Evolutionary conservation across 2,113 vertebrate species (phyloP).

Genomic region (Hippocampus barbouri): DNA sequence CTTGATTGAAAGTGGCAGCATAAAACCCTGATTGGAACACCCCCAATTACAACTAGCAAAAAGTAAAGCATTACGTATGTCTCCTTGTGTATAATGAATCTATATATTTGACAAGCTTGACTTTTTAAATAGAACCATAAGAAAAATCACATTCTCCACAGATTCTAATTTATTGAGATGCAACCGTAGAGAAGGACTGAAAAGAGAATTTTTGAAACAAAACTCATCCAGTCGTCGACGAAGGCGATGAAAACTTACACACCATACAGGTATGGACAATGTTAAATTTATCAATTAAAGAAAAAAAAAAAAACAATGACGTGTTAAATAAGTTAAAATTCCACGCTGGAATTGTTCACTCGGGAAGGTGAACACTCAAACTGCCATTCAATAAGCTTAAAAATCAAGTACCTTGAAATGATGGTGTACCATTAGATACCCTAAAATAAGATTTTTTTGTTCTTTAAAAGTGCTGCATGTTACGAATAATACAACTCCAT

Average conservation of each 20-base stretch:
- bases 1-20: no score
- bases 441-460: not conserved
- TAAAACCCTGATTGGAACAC: no score
- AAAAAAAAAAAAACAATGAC: not conserved
- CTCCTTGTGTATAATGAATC: not conserved
- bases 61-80: not conserved
- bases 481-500: not conserved
- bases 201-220: not conserved
- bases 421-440: not conserved
- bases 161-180: not conserved
- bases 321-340: conserved; percentile 1
- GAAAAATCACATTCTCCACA: not conserved
- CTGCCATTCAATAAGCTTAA: not conserved
- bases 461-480: not conserved
- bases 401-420: conserved; percentile 1
- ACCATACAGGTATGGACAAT: not conserved
- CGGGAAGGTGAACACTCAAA: not conserved
- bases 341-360: not conserved
- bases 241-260: not conserved
- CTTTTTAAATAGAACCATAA: not conserved
- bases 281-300: not conserved
- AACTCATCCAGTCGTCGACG: not conserved
- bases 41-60: not conserved
- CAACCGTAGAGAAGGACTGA: not conserved
- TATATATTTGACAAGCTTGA: not conserved